phyloP scores from a whole-genome alignment of 1,140 invertebrate genomes.

The Sminthurinus signatus region DNA sequence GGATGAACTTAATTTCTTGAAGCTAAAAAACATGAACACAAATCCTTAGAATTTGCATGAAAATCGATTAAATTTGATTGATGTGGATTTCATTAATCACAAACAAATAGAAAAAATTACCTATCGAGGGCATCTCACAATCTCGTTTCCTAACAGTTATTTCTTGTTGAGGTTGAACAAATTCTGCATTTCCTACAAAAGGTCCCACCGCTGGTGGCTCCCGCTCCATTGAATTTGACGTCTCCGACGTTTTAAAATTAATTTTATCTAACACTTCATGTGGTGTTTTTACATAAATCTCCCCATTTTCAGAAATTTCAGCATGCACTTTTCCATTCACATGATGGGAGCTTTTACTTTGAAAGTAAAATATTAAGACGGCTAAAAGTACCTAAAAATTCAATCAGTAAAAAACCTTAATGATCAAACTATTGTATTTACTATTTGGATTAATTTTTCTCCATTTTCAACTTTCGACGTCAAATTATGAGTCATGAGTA shows the following conservation, averaged over 20 bases:
- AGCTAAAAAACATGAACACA: no score
- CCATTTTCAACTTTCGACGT: no score
- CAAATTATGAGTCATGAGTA: no score
- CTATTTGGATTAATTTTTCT: no score
- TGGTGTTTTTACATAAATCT: background rate
- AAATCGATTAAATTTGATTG: no score
- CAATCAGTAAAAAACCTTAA: background rate
- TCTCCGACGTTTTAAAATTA: background rate
- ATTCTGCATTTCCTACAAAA: conserved; percentile 22
- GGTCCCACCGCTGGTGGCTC: conserved; percentile 24
- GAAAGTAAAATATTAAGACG: background rate
- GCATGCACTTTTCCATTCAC: background rate
- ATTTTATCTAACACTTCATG: background rate
- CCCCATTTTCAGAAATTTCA: background rate
- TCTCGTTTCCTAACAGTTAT: conserved; percentile 18
- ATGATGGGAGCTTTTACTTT: background rate
- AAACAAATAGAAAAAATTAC: conserved; percentile 9
- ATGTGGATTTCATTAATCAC: no score
- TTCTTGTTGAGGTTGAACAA: conserved; percentile 5
- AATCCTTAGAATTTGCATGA: no score
- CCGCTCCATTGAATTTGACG: background rate
- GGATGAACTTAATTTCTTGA: no score
- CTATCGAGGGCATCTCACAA: conserved; percentile 25
- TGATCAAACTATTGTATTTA: no score
- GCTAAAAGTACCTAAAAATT: conserved; percentile 5